Base-by-base conservation (phyloP, 2,113 vertebrate genomes). In the Ctenodactylus gundi region DNA sequence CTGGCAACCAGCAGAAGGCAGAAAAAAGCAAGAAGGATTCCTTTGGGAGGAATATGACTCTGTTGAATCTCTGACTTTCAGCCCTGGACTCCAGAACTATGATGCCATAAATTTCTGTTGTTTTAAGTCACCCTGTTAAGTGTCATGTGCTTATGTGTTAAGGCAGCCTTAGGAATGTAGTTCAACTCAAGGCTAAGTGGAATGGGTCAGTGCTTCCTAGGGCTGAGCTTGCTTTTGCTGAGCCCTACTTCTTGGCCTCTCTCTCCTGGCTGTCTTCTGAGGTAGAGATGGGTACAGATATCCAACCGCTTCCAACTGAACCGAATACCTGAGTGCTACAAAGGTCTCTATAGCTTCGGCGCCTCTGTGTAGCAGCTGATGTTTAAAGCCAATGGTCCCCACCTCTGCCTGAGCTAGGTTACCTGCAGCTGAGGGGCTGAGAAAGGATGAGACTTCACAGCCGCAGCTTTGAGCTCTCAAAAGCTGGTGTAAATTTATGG, bases 401-500 rank as follows among this genome's bases (percentile, higher is more conserved):
- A 18, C 51, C 51, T n/a, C 46, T 80, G 73, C 73, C 60, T 39
- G 29, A 39, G 58, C 46, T 25, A 17, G 44, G 41, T 41, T 82
- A 80, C 41, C 68, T 80, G 93, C 51, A 83, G 85, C 41, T 29
- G n/a, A 76, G 75, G 31, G 60, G 17, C 34, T 1, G 23, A 46
- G 44, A 27, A 41, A 89, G 57, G 14, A 17, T 0, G 1, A 62
- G 53, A 84, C 34, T 13, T 62, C 55, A 41, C 6, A 17, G 68
- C 39, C 65, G 65, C 13, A 39, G 68, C 89, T 96, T 53, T 84
- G 85, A 93, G 86, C 46, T 85, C 78, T 92, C 57, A 49, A 51
- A 93, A 73, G 44, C 53, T 80, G 64, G 49, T 20, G 2, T 41
- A 55, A 94, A 95, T 96, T 97, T 97, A 95, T 53, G 75, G 73